Percentiles rank a stretch among this genome's conserved stretches.
phyloP scores from a whole-genome alignment of 1,140 invertebrate genomes.

The Meloidogyne floridensis region DNA sequence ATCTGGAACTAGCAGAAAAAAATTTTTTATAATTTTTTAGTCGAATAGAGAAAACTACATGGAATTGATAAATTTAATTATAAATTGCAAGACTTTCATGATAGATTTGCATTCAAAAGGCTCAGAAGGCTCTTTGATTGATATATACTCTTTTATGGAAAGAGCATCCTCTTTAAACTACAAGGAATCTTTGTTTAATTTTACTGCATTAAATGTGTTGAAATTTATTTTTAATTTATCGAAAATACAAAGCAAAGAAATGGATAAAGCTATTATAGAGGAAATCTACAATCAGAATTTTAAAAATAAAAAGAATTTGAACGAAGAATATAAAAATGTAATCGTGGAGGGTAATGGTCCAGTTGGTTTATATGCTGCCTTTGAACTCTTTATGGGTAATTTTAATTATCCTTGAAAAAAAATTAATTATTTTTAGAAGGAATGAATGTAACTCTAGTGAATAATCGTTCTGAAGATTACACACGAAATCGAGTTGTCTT shows the following conservation, averaged over 20 bases:
- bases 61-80: too few species aligned
- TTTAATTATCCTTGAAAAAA: background rate
- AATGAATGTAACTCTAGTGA: slow-evolving; percentile 20
- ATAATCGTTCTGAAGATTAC: slow-evolving; percentile 27
- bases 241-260: slow-evolving; percentile 8
- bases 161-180: too few species aligned
- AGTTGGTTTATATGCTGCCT: slow-evolving; percentile 11
- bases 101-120: too few species aligned
- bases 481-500: slow-evolving; percentile 11
- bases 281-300: background rate
- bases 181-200: too few species aligned
- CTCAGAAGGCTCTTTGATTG: too few species aligned
- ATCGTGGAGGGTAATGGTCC: slow-evolving; percentile 12
- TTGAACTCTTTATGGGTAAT: slow-evolving; percentile 1
- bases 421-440: background rate
- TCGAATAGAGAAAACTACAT: too few species aligned
- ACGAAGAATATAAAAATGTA: background rate
- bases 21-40: too few species aligned
- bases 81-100: too few species aligned
- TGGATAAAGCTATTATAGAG: slow-evolving; percentile 18
- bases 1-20: too few species aligned
- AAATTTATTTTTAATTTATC: slow-evolving; percentile 7
- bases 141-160: too few species aligned
- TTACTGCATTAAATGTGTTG: background rate
- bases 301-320: background rate